Evolutionary conservation across 2,113 vertebrate species (phyloP), one percentile per base, ranked within the genome.

Genomic region (Neotragus moschatus): DNA sequence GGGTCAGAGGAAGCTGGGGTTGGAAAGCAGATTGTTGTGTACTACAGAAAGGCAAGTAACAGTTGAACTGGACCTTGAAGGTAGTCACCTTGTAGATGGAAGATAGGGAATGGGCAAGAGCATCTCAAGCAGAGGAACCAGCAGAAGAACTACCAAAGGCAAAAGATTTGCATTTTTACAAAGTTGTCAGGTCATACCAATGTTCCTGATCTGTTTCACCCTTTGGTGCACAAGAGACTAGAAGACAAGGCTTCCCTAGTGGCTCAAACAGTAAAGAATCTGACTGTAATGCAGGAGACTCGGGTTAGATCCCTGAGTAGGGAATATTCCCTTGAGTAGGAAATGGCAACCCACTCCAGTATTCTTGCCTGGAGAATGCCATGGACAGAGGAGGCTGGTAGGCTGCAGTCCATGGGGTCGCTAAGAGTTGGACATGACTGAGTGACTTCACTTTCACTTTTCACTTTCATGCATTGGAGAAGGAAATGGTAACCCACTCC

Each of bases 151-250:
- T 45, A 94, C 56, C 49, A 91, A 58, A 94, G 60, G 56, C 49
- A 58, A 94, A 61, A 84, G 80, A 45, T 17, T 73, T 58, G 28
- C 33, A 55, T 87, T 92, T 95, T 43, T 90, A 75, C n/a, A 8
- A 49, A 84, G 58, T 12, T 94, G 43, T 92, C 80, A 70, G 43
- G 73, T 84, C 63, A 84, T 94, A 60, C 45, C 43, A 58, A 45
- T 88, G 26, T 10, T 97, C 39, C 28, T 82, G 43, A 88, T 88
- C 73, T 92, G 75, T 91, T 73, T 84, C 58, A 77, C 25, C 94
- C 79, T 58, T 96, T 55, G 47, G 81, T 92, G 73, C 88, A 85
- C 63, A 96, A 96, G 85, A 90, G 28, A 66, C 30, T 33, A 91
- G 30, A 97, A 80, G 47, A 75, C 36, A 43, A 75, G 36, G 23